phyloP scores from a whole-genome alignment of 2,888 invertebrate species.

The Chouioia cunea region DNA sequence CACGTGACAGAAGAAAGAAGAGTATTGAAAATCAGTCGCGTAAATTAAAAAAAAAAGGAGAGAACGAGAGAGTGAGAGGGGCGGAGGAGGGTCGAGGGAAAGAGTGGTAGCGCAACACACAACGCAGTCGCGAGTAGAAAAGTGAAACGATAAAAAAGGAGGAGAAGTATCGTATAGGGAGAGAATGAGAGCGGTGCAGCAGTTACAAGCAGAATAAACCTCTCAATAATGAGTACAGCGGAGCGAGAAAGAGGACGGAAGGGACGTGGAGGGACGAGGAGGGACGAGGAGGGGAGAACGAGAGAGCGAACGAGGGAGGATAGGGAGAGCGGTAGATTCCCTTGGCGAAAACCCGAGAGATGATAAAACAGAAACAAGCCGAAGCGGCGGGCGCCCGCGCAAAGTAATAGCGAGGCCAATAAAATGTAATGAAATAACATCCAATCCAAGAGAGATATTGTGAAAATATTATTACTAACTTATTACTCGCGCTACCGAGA shows the following conservation, averaged over 20 bases:
- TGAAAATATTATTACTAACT: slow-evolving; percentile 69
- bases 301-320: slow-evolving; percentile 1
- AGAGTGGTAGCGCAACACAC: no score
- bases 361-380: slow-evolving; percentile 59
- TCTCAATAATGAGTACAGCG: slow-evolving; percentile 66
- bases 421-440: slow-evolving; percentile 67
- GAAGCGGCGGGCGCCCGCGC: slow-evolving; percentile 53
- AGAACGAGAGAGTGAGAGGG: neutral
- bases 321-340: slow-evolving; percentile 58
- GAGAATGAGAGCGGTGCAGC: slow-evolving; percentile 10
- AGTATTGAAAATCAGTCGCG: slow-evolving; percentile 44
- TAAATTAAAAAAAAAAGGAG: slow-evolving; percentile 42
- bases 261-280: no score
- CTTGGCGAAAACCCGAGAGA: slow-evolving; percentile 60
- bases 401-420: slow-evolving; percentile 64
- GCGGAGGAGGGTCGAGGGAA: neutral
- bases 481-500: slow-evolving; percentile 58
- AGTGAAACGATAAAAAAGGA: slow-evolving; percentile 5
- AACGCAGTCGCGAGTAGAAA: slow-evolving; percentile 9
- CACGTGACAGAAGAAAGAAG: slow-evolving; percentile 36
- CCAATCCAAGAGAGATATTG: slow-evolving; percentile 66
- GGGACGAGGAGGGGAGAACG: neutral
- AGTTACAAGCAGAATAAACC: slow-evolving; percentile 67
- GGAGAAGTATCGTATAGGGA: slow-evolving; percentile 1
- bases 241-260: neutral